phyloP scores from a whole-genome alignment of 2,797 vertebrate genomes.

The Notamacropus eugenii region DNA sequence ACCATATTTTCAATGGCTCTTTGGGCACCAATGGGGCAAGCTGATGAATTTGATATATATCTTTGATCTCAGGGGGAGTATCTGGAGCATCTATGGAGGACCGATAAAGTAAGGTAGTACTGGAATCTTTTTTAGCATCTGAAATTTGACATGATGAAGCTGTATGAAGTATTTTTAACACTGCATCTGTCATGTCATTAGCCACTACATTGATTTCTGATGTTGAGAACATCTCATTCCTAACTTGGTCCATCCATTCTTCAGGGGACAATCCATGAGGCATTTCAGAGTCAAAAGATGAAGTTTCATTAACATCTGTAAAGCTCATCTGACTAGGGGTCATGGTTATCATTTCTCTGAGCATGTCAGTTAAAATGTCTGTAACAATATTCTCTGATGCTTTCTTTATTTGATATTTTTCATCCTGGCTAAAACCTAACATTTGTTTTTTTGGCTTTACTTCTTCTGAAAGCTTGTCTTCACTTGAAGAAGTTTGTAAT shows the following conservation, averaged over 20 bases:
- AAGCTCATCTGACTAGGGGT: background rate
- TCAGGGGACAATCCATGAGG: conserved; percentile 26
- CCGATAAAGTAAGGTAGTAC: conserved; percentile 34
- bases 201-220: conserved; percentile 66
- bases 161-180: conserved; percentile 71
- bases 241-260: conserved; percentile 45
- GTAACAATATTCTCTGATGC: conserved; percentile 64
- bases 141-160: conserved; percentile 50
- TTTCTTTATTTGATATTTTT: conserved; percentile 73
- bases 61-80: background rate
- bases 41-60: background rate
- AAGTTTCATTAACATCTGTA: background rate
- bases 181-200: conserved; percentile 71
- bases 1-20: conserved; percentile 60
- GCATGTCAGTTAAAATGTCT: conserved; percentile 67
- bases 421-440: conserved; percentile 62
- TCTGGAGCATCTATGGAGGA: conserved; percentile 34
- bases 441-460: background rate
- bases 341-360: conserved; percentile 37
- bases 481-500: conserved; percentile 20
- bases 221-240: conserved; percentile 56
- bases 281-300: conserved; percentile 31
- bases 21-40: background rate
- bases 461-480: conserved; percentile 41
- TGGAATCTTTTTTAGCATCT: background rate